phyloP scores from a whole-genome alignment of 2,797 vertebrate species.

The Ptychadena robeensis region DNA sequence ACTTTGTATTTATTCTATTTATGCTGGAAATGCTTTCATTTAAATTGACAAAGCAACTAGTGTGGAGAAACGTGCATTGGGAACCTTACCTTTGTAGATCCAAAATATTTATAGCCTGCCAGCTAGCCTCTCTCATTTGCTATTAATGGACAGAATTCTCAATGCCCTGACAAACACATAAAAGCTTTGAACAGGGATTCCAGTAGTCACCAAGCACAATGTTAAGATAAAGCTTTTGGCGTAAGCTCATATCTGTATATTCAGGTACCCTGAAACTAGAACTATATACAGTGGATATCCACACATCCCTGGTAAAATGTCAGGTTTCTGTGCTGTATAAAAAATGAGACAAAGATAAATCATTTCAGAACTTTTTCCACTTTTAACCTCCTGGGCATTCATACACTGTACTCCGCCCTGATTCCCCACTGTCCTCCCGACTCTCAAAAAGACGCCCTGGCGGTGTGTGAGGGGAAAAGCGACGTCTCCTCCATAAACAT shows the following conservation, averaged over 20 bases:
- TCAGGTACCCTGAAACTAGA: not conserved
- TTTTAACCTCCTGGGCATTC: too few relatives aligned
- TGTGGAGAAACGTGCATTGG: not conserved
- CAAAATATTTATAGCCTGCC: not conserved
- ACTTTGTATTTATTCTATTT: constrained; percentile 8
- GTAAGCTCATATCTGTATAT: not conserved
- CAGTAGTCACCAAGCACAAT: not conserved
- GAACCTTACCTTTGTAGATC: not conserved
- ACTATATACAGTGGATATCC: too few relatives aligned
- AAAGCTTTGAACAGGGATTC: not conserved
- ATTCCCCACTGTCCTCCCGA: too few relatives aligned
- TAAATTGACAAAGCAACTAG: not conserved
- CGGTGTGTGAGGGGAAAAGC: too few relatives aligned
- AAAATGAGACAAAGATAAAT: too few relatives aligned
- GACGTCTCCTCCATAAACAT: too few relatives aligned
- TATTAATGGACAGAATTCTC: not conserved
- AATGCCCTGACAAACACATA: not conserved
- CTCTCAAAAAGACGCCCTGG: too few relatives aligned
- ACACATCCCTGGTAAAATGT: too few relatives aligned
- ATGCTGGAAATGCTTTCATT: not conserved
- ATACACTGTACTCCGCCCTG: too few relatives aligned
- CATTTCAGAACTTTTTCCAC: too few relatives aligned
- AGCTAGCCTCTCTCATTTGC: not conserved
- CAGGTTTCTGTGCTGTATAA: too few relatives aligned
- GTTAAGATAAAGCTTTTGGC: not conserved